Base-by-base conservation (phyloP, 2,113 vertebrate species). In the Neomonachus schauinslandi region DNA sequence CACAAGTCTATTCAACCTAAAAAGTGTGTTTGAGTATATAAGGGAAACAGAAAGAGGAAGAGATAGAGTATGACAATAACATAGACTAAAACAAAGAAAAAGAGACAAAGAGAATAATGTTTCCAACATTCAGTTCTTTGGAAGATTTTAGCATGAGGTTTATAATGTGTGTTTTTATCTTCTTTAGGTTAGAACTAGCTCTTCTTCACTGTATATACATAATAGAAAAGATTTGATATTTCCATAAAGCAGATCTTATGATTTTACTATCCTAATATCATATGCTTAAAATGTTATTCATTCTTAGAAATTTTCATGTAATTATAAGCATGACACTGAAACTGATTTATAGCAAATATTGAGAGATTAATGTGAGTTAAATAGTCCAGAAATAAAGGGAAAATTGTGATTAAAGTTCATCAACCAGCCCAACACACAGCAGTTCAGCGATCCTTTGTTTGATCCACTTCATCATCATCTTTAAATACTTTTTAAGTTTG, bases 1-100 rank as follows among this genome's bases (percentile, higher is more conserved):
- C 90, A 95, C 59, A 92, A 90, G 96, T 84, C 42, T 87, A 92
- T 69, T 96, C 55, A 90, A 71, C 55, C 53, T 89, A 74, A 69
- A 95, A 91, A 18, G 11, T 74, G 11, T 81, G 12, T 65, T 81
- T 88, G 83, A 65, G 4, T 79, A 18, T 67, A 49, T 5, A 42
- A 36, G 2, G 9, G 4, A 91, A 63, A 26, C 22, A 67, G 31
- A 69, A n/a, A 93, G 46, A 65, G 9, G 0, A 16, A 59, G 28
- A 71, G 2, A 16, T 4, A 49, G 18, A 63, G 1, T 71, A 21
- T 26, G 46, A 90, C 26, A 42, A 18, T 90, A 6, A 82, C 39
- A 65, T 7, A 36, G 2, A 63, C 2, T 5, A 26, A 89, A 86
- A 57, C 46, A 94, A 39, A n/a, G 9, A 59, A 15, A 84, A 42